Percentiles rank a stretch among this genome's conserved stretches.
Conservation (phyloP, 2,888 invertebrate species). For the Lasioglossum malachurum region DNA sequence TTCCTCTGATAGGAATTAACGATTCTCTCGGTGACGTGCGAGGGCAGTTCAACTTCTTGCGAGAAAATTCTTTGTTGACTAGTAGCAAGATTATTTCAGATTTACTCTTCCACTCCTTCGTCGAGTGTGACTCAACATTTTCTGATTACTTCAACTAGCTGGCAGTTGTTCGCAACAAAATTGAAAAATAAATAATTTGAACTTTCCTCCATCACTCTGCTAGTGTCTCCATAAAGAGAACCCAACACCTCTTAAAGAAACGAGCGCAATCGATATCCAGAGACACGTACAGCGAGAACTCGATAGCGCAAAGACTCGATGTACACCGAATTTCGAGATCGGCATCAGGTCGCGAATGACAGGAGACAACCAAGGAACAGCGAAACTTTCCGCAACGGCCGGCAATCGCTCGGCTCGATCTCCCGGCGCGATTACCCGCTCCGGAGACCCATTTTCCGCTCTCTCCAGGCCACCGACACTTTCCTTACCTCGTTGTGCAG, state of each 20-base stretch:
- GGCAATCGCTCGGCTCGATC: not conserved
- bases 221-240: not conserved
- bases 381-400: not conserved
- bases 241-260: not conserved
- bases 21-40: too few species aligned
- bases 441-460: constrained; percentile 30
- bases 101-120: too few species aligned
- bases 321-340: not conserved
- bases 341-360: not conserved
- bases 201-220: too few species aligned
- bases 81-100: too few species aligned
- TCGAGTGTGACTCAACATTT: too few species aligned
- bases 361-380: not conserved
- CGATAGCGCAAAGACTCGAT: not conserved
- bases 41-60: too few species aligned
- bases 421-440: constrained; percentile 4
- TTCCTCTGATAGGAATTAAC: not conserved
- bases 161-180: too few species aligned
- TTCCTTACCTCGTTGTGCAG: constrained; percentile 21
- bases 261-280: not conserved
- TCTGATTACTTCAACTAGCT: too few species aligned
- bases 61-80: too few species aligned
- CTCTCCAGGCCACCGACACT: constrained; percentile 18
- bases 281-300: not conserved
- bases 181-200: too few species aligned